Percentiles rank a stretch among this genome's conserved stretches.
Evolutionary conservation across 2,888 invertebrate species (phyloP).

Genomic region (Caenorhabditis zanzibari): DNA sequence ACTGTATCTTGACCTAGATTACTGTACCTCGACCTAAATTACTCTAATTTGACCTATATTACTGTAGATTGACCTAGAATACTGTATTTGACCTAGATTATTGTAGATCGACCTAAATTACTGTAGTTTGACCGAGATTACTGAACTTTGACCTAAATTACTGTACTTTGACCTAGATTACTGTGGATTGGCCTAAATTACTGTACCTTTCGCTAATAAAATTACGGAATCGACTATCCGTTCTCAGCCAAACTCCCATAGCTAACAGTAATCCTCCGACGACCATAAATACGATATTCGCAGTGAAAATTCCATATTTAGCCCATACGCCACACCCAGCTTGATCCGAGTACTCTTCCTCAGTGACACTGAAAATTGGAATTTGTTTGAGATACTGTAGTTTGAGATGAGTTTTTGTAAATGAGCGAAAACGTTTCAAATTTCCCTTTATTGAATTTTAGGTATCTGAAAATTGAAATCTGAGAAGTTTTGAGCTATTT

Average conservation of each 20-base stretch:
- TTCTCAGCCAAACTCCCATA: constrained; percentile 80
- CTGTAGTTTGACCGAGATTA: too few relatives aligned
- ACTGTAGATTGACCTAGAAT: too few relatives aligned
- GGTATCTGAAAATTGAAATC: too few relatives aligned
- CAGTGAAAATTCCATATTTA: constrained; percentile 78
- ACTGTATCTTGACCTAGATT: too few relatives aligned
- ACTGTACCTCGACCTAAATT: not conserved
- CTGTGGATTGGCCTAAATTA: too few relatives aligned
- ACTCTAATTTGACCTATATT: not conserved
- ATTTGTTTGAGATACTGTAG: not conserved
- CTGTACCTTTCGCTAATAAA: constrained; percentile 81
- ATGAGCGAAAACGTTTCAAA: not conserved
- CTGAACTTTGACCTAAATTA: not conserved
- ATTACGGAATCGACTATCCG: constrained; percentile 81
- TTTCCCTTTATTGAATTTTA: too few relatives aligned
- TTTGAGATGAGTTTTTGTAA: not conserved
- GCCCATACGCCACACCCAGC: constrained; percentile 66
- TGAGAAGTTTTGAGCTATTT: not conserved
- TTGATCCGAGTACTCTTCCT: constrained; percentile 20
- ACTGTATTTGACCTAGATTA: constrained; percentile 51
- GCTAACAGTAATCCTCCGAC: constrained; percentile 78
- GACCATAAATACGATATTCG: constrained; percentile 78
- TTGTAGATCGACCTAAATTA: too few relatives aligned
- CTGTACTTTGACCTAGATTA: not conserved
- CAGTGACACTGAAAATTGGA: constrained; percentile 42